phyloP scores from a whole-genome alignment of 2,797 vertebrate genomes.

The Echeneis naucrates region DNA sequence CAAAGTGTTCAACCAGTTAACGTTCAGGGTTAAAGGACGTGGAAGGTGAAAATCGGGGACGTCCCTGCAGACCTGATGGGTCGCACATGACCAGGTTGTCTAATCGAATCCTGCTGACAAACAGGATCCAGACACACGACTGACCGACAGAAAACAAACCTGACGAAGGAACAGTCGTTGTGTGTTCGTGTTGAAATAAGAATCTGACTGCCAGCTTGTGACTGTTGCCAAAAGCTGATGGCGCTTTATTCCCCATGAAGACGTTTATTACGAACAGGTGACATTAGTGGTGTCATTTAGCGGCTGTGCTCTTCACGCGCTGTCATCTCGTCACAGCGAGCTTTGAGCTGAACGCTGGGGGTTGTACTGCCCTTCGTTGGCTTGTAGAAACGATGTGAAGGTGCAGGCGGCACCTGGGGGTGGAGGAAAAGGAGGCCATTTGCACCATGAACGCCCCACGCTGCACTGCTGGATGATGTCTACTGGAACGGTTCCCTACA shows the following conservation, averaged over 20 bases:
- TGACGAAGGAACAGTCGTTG: background rate
- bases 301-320: too few species aligned
- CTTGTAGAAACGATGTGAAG: too few species aligned
- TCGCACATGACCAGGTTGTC: constrained; percentile 46
- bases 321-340: too few species aligned
- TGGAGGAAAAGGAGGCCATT: too few species aligned
- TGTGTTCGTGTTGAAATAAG: background rate
- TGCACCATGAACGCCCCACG: too few species aligned
- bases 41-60: background rate
- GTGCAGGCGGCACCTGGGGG: too few species aligned
- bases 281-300: background rate
- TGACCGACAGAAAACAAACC: background rate
- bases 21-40: too few species aligned
- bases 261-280: background rate
- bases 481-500: too few species aligned
- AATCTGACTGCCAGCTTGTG: background rate
- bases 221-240: background rate
- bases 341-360: too few species aligned
- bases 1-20: too few species aligned
- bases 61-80: constrained; percentile 33
- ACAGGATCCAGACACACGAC: constrained; percentile 22
- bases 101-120: constrained; percentile 47
- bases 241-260: background rate
- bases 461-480: too few species aligned
- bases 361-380: too few species aligned